These are phyloP conservation scores for Rhagoletis pomonella DNA, from an alignment of 1,140 invertebrate species.

Conservation along the genomic window DNA sequence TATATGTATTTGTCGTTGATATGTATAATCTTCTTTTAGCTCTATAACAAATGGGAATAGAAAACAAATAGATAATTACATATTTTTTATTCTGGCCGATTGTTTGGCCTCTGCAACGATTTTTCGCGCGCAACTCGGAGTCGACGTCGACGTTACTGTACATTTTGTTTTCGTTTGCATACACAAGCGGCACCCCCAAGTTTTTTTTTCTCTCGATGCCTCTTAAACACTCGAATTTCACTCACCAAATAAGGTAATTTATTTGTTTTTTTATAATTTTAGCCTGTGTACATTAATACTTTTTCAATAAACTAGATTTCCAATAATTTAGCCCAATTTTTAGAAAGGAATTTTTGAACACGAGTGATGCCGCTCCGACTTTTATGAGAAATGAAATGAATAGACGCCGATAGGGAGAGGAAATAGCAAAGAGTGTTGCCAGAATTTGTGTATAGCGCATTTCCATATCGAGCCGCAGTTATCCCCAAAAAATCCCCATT, in stretches of 20 bases:
- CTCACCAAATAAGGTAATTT: neutral
- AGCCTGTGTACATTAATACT: neutral
- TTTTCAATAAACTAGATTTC: neutral
- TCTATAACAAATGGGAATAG: neutral
- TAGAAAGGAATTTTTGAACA: neutral
- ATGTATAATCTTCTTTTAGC: neutral
- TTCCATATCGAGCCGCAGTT: too few relatives aligned
- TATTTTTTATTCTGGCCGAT: neutral
- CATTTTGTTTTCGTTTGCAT: slow-evolving; percentile 4
- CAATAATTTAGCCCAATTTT: neutral
- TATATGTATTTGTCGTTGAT: neutral
- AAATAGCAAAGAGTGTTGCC: too few relatives aligned
- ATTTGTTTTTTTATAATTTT: neutral
- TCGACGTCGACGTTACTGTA: slow-evolving; percentile 49
- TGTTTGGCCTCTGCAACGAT: neutral
- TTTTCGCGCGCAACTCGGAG: slow-evolving; percentile 16
- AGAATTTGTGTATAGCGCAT: too few relatives aligned
- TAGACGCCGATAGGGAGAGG: neutral
- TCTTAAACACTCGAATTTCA: neutral
- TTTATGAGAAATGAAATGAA: slow-evolving; percentile 1
- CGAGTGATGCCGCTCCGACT: slow-evolving; percentile 7
- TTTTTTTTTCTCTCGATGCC: neutral
- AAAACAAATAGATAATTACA: neutral
- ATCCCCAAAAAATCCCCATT: too few relatives aligned
- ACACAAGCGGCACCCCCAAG: neutral